These are phyloP conservation scores for Lasioglossum morio DNA, from an alignment of 2,888 invertebrate species.

Conservation along the genomic window DNA sequence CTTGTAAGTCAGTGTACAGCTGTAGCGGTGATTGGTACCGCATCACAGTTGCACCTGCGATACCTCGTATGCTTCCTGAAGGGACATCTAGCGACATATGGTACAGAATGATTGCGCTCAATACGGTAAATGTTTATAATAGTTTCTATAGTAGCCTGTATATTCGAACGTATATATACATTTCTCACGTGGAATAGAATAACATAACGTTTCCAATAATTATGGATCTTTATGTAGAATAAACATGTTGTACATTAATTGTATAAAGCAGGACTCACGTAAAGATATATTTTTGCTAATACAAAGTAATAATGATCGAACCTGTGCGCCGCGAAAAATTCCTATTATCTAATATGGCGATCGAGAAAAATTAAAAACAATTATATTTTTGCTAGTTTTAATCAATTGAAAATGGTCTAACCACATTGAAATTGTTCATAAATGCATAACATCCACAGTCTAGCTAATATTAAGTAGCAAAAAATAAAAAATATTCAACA, in stretches of 20 bases:
- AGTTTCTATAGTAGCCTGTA: not conserved
- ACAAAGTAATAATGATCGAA: no score
- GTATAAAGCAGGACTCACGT: not conserved
- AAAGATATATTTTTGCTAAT: not conserved
- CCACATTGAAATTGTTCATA: not conserved
- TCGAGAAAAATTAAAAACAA: no score
- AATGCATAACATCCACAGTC: not conserved
- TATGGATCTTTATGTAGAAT: not conserved
- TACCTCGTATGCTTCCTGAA: not conserved
- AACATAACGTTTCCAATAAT: not conserved
- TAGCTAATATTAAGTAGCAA: not conserved
- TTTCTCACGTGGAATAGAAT: not conserved
- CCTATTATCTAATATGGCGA: no score
- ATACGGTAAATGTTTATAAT: not conserved
- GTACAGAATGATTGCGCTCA: not conserved
- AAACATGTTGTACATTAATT: not conserved
- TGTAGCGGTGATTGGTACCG: conserved; percentile 1
- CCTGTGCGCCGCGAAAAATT: no score
- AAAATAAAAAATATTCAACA: no score
- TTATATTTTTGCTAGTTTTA: no score
- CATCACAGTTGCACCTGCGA: conserved; percentile 9
- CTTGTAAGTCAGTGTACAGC: not conserved
- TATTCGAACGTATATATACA: not conserved
- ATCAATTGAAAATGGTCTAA: not conserved
- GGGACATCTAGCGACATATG: not conserved